Evolutionary conservation across 2,888 invertebrate species (phyloP).

Genomic region (Diarsia dahlii): DNA sequence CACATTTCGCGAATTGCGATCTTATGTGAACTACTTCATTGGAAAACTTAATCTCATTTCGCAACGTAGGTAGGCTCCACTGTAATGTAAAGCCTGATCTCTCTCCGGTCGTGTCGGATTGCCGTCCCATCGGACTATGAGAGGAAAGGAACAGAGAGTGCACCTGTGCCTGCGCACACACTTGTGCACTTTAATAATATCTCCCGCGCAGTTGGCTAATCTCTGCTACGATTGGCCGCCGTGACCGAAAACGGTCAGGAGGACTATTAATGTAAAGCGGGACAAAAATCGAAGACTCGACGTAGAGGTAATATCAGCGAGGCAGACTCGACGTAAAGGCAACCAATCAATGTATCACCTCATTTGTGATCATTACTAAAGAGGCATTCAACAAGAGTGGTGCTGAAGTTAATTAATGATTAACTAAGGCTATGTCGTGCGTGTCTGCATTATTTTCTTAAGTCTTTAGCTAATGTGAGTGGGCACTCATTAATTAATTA

Average conservation of each 20-base stretch:
- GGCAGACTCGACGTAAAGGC: too few species aligned
- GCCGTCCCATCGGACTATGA: too few species aligned
- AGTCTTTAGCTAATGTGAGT: not conserved
- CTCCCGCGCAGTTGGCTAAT: too few species aligned
- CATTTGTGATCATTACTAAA: not conserved
- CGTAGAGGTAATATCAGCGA: too few species aligned
- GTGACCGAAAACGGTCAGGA: too few species aligned
- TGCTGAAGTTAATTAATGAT: not conserved
- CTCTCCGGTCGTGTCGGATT: too few species aligned
- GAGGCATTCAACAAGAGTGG: not conserved
- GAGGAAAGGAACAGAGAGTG: too few species aligned
- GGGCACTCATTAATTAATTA: not conserved
- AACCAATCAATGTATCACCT: not conserved
- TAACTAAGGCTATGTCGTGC: not conserved
- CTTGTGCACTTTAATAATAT: too few species aligned
- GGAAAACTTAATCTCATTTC: not conserved
- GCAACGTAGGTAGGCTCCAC: not conserved
- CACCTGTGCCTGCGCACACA: too few species aligned
- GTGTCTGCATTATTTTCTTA: not conserved
- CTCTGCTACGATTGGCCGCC: too few species aligned
- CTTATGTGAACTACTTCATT: not conserved
- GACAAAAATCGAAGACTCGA: too few species aligned
- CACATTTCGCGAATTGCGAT: not conserved
- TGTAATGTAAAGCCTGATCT: too few species aligned
- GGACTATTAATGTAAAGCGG: not conserved